Evolutionary conservation across 1,140 invertebrate genomes (phyloP).

Genomic region (Oedothorax gibbosus): DNA sequence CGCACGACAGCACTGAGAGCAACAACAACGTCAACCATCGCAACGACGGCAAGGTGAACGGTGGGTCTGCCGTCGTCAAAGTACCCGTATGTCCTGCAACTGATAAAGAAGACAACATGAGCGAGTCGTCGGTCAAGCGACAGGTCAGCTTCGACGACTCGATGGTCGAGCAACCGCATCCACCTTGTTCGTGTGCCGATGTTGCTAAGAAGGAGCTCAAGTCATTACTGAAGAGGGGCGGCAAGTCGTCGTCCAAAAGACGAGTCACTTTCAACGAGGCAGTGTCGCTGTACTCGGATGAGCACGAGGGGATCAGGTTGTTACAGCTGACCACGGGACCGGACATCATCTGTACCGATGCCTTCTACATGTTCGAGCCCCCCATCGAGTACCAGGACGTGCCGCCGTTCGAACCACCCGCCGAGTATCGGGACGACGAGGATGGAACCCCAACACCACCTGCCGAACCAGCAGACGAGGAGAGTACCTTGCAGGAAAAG

Average conservation of each 20-base stretch:
- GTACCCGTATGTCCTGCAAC: neutral
- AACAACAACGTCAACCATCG: too few species aligned
- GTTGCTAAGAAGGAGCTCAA: constrained; percentile 28
- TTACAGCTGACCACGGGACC: constrained; percentile 38
- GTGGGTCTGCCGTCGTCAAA: too few species aligned
- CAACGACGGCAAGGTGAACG: neutral
- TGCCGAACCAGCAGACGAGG: neutral
- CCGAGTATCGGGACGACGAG: constrained; percentile 48
- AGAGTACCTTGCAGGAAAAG: neutral
- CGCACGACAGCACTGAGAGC: too few species aligned
- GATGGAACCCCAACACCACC: neutral
- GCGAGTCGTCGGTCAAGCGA: constrained; percentile 17
- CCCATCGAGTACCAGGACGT: constrained; percentile 58
- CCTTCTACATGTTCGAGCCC: constrained; percentile 60
- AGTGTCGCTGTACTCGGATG: constrained; percentile 54
- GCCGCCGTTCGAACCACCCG: constrained; percentile 57
- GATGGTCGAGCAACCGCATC: neutral
- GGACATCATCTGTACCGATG: constrained; percentile 32
- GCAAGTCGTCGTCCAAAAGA: neutral
- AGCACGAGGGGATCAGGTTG: constrained; percentile 27
- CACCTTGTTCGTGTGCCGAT: too few species aligned
- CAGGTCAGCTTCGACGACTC: constrained; percentile 24
- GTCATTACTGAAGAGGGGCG: constrained; percentile 51
- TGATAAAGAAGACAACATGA: neutral
- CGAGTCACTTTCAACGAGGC: constrained; percentile 59